These are phyloP conservation scores for Dasyurus viverrinus DNA, from an alignment of 2,113 vertebrate species.

Conservation along the genomic window DNA sequence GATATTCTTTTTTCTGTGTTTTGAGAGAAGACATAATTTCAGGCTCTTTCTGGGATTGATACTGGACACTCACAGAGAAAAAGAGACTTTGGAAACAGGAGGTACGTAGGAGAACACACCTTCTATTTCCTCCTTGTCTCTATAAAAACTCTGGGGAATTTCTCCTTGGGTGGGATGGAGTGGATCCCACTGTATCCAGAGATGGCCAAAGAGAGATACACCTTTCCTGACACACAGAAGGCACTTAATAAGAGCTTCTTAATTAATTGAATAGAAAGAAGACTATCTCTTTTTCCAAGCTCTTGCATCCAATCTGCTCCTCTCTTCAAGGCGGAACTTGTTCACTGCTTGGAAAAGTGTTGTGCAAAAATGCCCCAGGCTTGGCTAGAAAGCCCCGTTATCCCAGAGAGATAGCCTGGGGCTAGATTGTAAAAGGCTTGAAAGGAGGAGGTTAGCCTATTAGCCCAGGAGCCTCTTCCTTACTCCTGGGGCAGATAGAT, in stretches of 20 bases:
- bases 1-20: neutral
- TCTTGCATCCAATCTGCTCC: neutral
- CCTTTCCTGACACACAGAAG: no score
- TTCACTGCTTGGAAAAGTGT: neutral
- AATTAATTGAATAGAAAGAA: neutral
- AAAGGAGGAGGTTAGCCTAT: neutral
- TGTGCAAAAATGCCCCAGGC: neutral
- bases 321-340: neutral
- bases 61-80: neutral
- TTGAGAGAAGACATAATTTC: neutral
- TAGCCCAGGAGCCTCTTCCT: neutral
- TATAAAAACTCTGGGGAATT: neutral
- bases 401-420: neutral
- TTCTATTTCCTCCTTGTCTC: neutral
- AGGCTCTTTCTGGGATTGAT: neutral
- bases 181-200: neutral
- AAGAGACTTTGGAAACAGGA: neutral
- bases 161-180: neutral
- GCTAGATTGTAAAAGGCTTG: neutral
- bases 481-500: neutral
- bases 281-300: neutral
- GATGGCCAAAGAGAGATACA: neutral
- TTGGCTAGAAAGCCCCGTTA: neutral
- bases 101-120: neutral
- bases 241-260: no score